Base-by-base conservation (phyloP, 2,888 invertebrate species). In the Pseudococcus jackbeardsleyi region DNA sequence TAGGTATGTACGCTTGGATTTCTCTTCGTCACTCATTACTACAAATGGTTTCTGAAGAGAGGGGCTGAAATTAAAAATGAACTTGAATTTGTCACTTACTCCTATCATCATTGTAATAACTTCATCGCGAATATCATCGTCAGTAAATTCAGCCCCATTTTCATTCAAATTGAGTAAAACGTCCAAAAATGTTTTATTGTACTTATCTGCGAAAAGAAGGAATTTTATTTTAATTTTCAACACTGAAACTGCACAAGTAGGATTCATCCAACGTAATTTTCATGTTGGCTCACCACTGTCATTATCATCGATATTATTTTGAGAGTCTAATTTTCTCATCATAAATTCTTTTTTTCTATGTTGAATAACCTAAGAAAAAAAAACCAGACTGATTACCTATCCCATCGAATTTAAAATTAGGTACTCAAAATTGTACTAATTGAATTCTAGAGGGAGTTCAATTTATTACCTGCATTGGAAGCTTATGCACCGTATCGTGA, bases 101-200 rank as follows among this genome's bases (percentile, higher is more conserved):
- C 90, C 90, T 33, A 90, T 89, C 90, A 90, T 89, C 90, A 90
- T 90, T 0, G 90, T 90, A n/a, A 90, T 89, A 0, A 90, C 90
- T 89, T 90, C 90, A 46, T 90, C 90, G 22, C 89, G 89, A 22
- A 90, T 89, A 82, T 90, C 90, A 22, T 89, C 89, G 68, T 90
- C 89, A 1, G 90, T 85, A 77, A 90, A 90, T 48, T 89, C 89
- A 12, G 89, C 90, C 42, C 90, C 90, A 12, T 88, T 89, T 22
- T 90, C 90, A n/a, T 89, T 90, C 39, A 90, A 19, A 19, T 90
- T 90, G 26, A 90, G 68, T 82, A 90, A 84, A 8, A 89, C 89
- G 79, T 90, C 90, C 77, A 90, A 64, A 85, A 90, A 90, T 11
- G 90, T 89, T 88, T 89, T 90, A 39, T 89, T 68, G 12, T 88